Conservation (phyloP, 2,888 invertebrate species). For the Pandemis heparana region DNA sequence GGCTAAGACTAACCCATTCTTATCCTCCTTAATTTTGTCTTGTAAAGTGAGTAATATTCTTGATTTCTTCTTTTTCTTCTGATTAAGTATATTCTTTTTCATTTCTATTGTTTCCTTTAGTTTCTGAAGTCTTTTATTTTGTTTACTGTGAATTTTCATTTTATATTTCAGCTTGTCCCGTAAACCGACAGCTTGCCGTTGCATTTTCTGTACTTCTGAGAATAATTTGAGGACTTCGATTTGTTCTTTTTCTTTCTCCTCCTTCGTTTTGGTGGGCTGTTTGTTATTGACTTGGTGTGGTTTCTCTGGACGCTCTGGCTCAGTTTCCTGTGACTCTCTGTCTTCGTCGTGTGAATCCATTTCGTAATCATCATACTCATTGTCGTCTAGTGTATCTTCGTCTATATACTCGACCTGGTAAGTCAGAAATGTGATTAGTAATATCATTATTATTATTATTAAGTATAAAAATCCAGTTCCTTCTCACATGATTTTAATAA, state of each 20-base stretch:
- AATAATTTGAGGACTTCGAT: conserved; percentile 73
- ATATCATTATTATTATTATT: not conserved
- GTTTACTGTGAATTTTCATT: conserved; percentile 71
- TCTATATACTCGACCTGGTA: conserved; percentile 80
- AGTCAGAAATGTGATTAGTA: not conserved
- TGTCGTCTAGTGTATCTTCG: conserved; percentile 71
- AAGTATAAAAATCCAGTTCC: not conserved
- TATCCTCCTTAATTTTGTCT: conserved; percentile 78
- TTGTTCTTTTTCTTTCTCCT: conserved; percentile 51
- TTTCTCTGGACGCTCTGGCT: conserved; percentile 28
- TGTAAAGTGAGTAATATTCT: conserved; percentile 73
- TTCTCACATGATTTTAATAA: not conserved
- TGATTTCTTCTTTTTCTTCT: conserved; percentile 78
- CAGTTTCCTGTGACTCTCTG: conserved; percentile 43
- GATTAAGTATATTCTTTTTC: conserved; percentile 70
- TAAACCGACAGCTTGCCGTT: conserved; percentile 66
- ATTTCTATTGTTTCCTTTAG: conserved; percentile 71
- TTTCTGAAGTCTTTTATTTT: conserved; percentile 65
- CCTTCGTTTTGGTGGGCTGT: conserved; percentile 44
- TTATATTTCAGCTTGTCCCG: conserved; percentile 73
- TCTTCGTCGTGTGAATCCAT: conserved; percentile 58
- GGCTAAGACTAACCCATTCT: conserved; percentile 73
- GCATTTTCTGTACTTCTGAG: conserved; percentile 76
- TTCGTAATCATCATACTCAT: conserved; percentile 63
- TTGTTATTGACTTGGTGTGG: conserved; percentile 21